phyloP scores from a whole-genome alignment of 2,888 invertebrate species.

The Congeria kusceri region DNA sequence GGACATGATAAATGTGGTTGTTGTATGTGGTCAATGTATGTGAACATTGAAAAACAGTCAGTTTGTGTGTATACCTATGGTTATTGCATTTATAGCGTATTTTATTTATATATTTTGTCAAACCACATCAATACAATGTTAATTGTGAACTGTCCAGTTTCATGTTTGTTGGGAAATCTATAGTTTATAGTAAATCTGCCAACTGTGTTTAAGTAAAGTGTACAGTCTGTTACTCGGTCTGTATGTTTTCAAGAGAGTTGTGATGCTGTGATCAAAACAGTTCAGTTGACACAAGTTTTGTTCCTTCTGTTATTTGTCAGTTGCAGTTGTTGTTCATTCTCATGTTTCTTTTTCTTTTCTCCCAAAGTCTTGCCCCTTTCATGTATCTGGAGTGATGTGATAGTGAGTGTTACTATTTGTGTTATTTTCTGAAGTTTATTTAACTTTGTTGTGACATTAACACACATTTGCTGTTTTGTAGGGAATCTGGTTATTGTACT shows the following conservation, averaged over 20 bases:
- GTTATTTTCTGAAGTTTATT: conserved; percentile 9
- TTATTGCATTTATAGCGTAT: no score
- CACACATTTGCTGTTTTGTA: neutral
- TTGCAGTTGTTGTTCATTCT: neutral
- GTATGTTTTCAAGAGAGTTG: neutral
- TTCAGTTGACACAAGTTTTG: neutral
- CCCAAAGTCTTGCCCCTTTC: neutral
- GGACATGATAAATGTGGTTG: conserved; percentile 11
- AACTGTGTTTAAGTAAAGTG: neutral
- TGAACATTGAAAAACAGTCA: neutral
- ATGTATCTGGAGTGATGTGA: conserved; percentile 3
- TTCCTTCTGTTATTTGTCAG: conserved; percentile 2
- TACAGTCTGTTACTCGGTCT: neutral
- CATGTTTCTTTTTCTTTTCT: neutral
- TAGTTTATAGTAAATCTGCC: no score
- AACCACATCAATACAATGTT: conserved; percentile 13
- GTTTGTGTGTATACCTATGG: no score
- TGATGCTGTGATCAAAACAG: conserved; percentile 5
- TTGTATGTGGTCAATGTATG: conserved; percentile 6
- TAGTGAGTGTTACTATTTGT: neutral
- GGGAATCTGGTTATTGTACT: conserved; percentile 3
- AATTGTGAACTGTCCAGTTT: conserved; percentile 10
- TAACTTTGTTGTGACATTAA: conserved; percentile 10
- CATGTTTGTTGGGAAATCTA: no score
- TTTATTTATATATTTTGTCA: no score